A percentile compares a stretch with the other conserved stretches of the same genome.
Evolutionary conservation across 35 echinoderm and acorn worm genomes (phyloP).

Genomic region (Chiridota heheva): DNA sequence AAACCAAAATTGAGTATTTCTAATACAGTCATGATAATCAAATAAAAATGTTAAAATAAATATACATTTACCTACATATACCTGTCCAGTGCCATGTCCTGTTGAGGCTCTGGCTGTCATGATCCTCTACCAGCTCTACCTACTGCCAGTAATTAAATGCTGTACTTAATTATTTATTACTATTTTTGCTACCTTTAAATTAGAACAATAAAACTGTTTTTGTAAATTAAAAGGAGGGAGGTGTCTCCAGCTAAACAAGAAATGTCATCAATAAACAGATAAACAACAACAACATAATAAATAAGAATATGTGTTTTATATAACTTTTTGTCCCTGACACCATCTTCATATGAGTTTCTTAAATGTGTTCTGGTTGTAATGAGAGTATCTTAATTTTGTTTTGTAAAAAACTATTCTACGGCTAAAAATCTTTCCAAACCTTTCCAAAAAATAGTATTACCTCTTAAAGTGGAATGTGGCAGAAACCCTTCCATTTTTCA

Average conservation of each 20-base stretch:
- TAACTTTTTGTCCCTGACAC: not conserved
- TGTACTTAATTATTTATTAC: not conserved
- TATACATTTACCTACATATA: not conserved
- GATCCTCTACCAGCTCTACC: not conserved
- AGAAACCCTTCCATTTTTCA: slow-evolving; percentile 24
- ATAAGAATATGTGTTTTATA: not conserved
- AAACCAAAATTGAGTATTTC: too few relatives aligned
- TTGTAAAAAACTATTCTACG: not conserved
- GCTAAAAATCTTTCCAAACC: too few relatives aligned
- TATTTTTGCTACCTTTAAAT: too few relatives aligned
- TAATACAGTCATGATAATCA: not conserved
- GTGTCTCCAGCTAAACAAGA: too few relatives aligned
- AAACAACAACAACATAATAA: not conserved
- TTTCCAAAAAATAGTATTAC: too few relatives aligned
- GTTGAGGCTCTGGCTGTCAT: not conserved
- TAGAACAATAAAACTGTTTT: too few relatives aligned
- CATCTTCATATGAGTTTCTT: not conserved
- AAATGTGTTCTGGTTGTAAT: not conserved
- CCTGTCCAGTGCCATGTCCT: not conserved
- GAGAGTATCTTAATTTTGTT: not conserved
- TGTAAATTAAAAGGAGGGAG: too few relatives aligned
- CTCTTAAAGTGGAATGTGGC: slow-evolving; percentile 42
- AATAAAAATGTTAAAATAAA: not conserved
- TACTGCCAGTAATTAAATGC: not conserved
- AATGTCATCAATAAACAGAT: not conserved